Base-by-base conservation (phyloP, 2,113 vertebrate genomes). In the Damaliscus lunatus region DNA sequence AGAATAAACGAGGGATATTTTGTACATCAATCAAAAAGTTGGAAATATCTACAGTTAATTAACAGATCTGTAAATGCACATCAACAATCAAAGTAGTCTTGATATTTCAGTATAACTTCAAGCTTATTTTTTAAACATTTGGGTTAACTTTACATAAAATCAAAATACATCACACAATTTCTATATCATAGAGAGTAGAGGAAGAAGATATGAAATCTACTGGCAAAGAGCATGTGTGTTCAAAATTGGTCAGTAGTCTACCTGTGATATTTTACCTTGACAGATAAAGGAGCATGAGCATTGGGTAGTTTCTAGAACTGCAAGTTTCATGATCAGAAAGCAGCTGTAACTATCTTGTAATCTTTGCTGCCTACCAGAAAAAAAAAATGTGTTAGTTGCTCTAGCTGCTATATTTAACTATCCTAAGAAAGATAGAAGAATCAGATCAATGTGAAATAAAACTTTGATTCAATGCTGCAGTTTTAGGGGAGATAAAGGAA, bases 361-460 rank as follows among this genome's bases (percentile, higher is more conserved):
- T 91, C n/a, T 94, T 96, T 86, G 77, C 23, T 87, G n/a, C 46
- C 59, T 89, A 78, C 12, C 50, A 89, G 82, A 80, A 91, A 84
- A 78, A 71, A 74, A 77, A 81, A 93, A 90, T 21, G 27, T 71
- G 71, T 60, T 80, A 80, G 77, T 67, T 93, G 27, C 48, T 57
- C 11, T 71, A 89, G 33, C 50, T 91, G 31, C 27, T 97, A 80
- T 84, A 88, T 91, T 86, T 93, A 86, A 67, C 10, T 94, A 64
- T 11, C 43, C 13, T 90, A 93, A 88, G 53, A 83, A 97, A 88
- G 33, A 53, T 23, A 43, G 55, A 60, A 74, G 71, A 96, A 96
- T 93, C 8, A 92, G 23, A 92, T 93, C 62, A 90, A 94, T 80
- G 50, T n/a, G 43, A 96, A 96, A 97, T 87, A 93, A 95, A 85